Evolutionary conservation across 2,113 vertebrate species (phyloP), one percentile per base, ranked within the genome.

Genomic region (Oreochromis tanganicae): DNA sequence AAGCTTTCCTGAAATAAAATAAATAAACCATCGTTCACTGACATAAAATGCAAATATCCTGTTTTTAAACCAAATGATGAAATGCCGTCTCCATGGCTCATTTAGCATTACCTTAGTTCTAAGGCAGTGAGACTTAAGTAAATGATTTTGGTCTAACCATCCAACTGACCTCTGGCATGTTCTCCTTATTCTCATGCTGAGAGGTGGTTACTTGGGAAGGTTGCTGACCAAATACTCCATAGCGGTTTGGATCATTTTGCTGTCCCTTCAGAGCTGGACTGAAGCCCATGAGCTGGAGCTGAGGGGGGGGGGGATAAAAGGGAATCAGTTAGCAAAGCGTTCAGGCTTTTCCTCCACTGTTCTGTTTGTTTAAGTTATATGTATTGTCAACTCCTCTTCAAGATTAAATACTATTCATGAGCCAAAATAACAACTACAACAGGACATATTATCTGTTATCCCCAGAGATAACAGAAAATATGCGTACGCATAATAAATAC

Each of bases 221-320:
- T 5, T 50, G 92, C 4, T 95, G 95, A 78, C 96, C 82, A 41
- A 98, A 98, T 79, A 95, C 85, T 7, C 97, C 97, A 0, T 93
- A 95, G 8, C 96, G 96, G n/a, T 94, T 87, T 1, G 96, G 93
- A 29, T 97, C 97, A 0, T 91, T 91, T 50, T 97, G 95, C 87
- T 92, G 97, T 81, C 96, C 96, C 89, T 97, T 98, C 83, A 98
- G 92, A 11, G 96, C 95, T 1, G 98, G 98, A 24, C 99, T 99
- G 84, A 89, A 97, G 0, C 97, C 96, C 86, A 98, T 93, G 34
- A 98, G 95, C 86, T 94, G 98, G 89, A 97, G 95, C 98, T 98
- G 12, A 38, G 1, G 90, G 54, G 61, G 48, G 57, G 57, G 48
- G 57, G 14, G 46, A 14, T 38, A 4, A 61, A 9, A 9, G 8